phyloP scores from a whole-genome alignment of 2,888 invertebrate species.

The Nymphalis polychloros region DNA sequence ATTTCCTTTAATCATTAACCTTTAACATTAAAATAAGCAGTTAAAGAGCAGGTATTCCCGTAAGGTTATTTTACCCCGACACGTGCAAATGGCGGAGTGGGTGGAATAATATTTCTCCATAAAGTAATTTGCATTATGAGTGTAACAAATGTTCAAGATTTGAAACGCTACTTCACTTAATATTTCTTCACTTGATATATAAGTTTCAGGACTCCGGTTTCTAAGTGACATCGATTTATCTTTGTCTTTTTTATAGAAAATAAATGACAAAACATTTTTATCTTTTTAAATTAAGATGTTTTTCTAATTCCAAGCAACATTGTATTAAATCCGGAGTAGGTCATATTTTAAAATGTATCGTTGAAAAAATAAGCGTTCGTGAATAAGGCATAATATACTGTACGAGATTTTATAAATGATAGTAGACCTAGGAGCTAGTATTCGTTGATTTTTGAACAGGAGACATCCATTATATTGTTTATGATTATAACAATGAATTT shows the following conservation, averaged over 20 bases:
- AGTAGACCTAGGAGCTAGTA: no score
- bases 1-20: slow-evolving; percentile 21
- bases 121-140: slow-evolving; percentile 17
- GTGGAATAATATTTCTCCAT: slow-evolving; percentile 4
- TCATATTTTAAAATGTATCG: no score
- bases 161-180: not conserved
- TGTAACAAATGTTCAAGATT: slow-evolving; percentile 16
- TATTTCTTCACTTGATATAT: not conserved
- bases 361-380: no score
- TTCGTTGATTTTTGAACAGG: no score
- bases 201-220: not conserved
- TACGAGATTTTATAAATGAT: no score
- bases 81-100: slow-evolving; percentile 17
- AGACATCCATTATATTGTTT: no score
- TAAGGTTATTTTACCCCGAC: slow-evolving; percentile 19
- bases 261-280: not conserved
- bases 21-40: slow-evolving; percentile 1
- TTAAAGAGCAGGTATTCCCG: slow-evolving; percentile 19
- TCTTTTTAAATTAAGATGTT: not conserved
- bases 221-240: not conserved
- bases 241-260: not conserved
- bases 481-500: no score
- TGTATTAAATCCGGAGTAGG: no score
- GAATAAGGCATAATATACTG: no score
- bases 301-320: no score